Percentiles rank a stretch among this genome's conserved stretches.
Evolutionary conservation across 2,888 invertebrate genomes (phyloP).

Genomic region (Leptogaster cylindrica): DNA sequence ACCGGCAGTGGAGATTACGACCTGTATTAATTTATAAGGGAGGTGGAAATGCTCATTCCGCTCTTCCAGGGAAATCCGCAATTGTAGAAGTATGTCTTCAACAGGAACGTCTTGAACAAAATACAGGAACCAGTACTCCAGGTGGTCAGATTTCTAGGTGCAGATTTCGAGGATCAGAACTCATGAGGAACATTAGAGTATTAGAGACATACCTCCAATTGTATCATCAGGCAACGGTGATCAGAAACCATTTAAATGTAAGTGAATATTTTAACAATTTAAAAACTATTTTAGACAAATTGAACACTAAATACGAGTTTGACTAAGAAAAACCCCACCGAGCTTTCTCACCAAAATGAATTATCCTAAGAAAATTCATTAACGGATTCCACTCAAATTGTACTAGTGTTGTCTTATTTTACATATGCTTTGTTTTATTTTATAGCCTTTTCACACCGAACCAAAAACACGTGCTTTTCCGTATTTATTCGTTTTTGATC

Average conservation of each 20-base stretch:
- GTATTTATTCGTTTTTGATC: too few species aligned
- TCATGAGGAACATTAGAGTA: slow-evolving; percentile 43
- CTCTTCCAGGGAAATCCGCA: neutral
- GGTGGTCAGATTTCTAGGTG: slow-evolving; percentile 43
- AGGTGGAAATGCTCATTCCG: slow-evolving; percentile 14
- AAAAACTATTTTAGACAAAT: slow-evolving; percentile 46
- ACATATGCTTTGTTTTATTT: too few species aligned
- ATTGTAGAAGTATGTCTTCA: neutral
- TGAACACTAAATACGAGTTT: slow-evolving; percentile 47
- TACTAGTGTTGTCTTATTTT: slow-evolving; percentile 44
- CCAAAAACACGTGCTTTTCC: too few species aligned
- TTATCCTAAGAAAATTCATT: slow-evolving; percentile 46
- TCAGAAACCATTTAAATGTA: slow-evolving; percentile 43
- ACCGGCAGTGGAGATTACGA: slow-evolving; percentile 5
- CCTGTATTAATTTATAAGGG: slow-evolving; percentile 17
- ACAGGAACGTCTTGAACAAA: slow-evolving; percentile 32
- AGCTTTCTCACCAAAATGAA: slow-evolving; percentile 44
- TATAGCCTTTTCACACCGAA: too few species aligned
- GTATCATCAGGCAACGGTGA: slow-evolving; percentile 40
- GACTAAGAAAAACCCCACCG: slow-evolving; percentile 43
- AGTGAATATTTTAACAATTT: slow-evolving; percentile 46
- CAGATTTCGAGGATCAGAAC: slow-evolving; percentile 42
- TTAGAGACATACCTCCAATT: slow-evolving; percentile 41
- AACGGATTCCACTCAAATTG: slow-evolving; percentile 43
- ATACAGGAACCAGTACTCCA: slow-evolving; percentile 38